Percentiles rank a stretch among this genome's conserved stretches.
phyloP scores from a whole-genome alignment of 2,888 invertebrate species.

The Harpagoxenus sublaevis region DNA sequence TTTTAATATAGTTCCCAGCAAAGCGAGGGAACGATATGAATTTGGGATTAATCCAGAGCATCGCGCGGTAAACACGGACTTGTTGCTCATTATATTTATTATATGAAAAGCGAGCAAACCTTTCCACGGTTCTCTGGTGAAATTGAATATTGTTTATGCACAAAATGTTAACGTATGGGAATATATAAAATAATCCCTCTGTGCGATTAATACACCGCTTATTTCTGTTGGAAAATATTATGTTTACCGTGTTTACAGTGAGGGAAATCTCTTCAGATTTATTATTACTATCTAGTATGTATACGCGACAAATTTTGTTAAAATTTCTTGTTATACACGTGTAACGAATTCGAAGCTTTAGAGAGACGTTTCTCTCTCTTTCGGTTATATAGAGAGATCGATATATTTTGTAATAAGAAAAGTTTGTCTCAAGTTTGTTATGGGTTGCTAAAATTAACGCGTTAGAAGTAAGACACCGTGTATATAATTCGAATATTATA shows the following conservation, averaged over 20 bases:
- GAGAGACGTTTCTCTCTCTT: not conserved
- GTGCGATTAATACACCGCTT: not conserved
- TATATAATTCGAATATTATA: not conserved
- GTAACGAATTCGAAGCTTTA: not conserved
- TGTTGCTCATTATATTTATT: constrained; percentile 17
- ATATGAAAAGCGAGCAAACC: not conserved
- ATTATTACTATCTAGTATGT: not conserved
- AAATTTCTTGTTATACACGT: not conserved
- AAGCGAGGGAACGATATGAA: not conserved
- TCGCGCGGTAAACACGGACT: not conserved
- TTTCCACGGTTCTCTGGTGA: not conserved
- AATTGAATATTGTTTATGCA: constrained; percentile 2
- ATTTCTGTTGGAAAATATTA: not conserved
- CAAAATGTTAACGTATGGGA: not conserved
- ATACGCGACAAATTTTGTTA: not conserved
- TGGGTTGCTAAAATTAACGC: not conserved
- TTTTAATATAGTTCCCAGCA: constrained; percentile 16
- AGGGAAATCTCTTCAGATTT: not conserved
- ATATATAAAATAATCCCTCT: not conserved
- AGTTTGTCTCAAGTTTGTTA: not conserved
- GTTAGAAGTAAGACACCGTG: not conserved
- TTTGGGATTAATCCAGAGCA: constrained; percentile 16
- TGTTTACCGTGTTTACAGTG: not conserved
- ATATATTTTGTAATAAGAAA: not conserved
- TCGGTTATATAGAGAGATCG: not conserved